Base-by-base conservation (phyloP, 2,113 vertebrate species). In the Istiophorus platypterus region DNA sequence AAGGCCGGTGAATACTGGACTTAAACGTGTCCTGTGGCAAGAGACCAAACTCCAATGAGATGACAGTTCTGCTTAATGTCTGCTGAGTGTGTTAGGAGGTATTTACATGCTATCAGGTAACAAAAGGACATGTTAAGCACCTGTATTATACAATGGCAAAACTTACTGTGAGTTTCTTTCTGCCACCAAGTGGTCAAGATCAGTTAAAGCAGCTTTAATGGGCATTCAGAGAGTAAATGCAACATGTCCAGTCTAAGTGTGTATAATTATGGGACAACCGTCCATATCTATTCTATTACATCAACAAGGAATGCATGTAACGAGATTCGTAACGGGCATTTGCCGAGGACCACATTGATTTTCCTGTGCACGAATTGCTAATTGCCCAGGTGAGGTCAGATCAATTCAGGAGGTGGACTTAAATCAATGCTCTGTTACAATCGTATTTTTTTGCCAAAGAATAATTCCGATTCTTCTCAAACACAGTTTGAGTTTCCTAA, bases 401-500 rank as follows among this genome's bases (percentile, higher is more conserved):
- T 84, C 75, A 70, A 76, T 82, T 85, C 66, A 71, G 1, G 8
- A 72, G 76, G 80, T 80, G 76, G 66, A 74, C 77, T 87, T 79
- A 66, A 75, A 83, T 84, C 80, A 85, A 58, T 22, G n/a, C 71
- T 84, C 68, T 47, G n/a, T 68, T 80, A 56, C 52, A 52, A 37
- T 68, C 10, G 41, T 51, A 45, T 45, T 72, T 15, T 52, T 61
- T 41, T 41, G 49, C 65, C 75, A 76, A 49, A 63, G 75, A 49
- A 73, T 58, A 47, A 80, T 80, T 67, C 54, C 24, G 26, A 17
- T 31, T 59, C 49, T 68, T 78, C 68, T 75, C 26, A 76, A 62
- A 75, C 39, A 39, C 12, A 1, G 20, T 54, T 15, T 56, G 80
- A 54, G 67, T 80, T 73, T 75, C 51, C 39, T 26, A 42, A 72